Base-by-base conservation (phyloP, 2,797 vertebrate species). In the Liasis olivaceus region DNA sequence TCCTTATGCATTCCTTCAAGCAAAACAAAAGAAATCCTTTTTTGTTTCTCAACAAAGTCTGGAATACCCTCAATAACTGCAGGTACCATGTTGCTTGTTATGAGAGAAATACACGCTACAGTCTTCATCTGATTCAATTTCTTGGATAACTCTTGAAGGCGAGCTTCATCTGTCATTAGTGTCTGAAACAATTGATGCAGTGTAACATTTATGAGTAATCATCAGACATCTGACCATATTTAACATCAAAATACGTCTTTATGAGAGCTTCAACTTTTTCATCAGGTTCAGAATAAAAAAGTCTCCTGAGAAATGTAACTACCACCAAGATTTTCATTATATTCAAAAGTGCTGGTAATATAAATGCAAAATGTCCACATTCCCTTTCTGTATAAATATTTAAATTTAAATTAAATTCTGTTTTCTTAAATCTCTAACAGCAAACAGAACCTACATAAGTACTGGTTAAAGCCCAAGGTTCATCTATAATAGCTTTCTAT, bases 1-100 rank as follows among this genome's bases (percentile, higher is more conserved):
- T 96, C 97, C 95, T 97, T 98, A 95, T 98, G 98, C 98, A 99
- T 98, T 95, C 98, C 99, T 93, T 99, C 98, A 81, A 99, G 98
- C 89, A 99, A 97, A 90, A 98, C 98, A 28, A 97, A 85, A 69
- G 97, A 97, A 97, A 99, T 98, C 96, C 96, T 98, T 97, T 99
- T 99, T 91, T 99, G 96, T 8, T 98, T 97, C 47, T 98, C 98
- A 26, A 97, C 97, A 94, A 99, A 97, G 56, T 97, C 97, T 5
- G 98, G 97, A 85, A 99, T 95, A 92, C 98, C 98, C 92, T 98
- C 98, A 95, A 98, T 97, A 1, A 98, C 90, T 87, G 98, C 97
- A 89, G 99, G 98, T 36, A 99, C 89, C 88, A 98, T 98, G 96
- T 98, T 99, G 96, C 97, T 98, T 96, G 98, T 98, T 77, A 99